A percentile compares a stretch with the other conserved stretches of the same genome.
These are phyloP conservation scores for Chymomyza caudatula DNA, from an alignment of 2,888 invertebrate genomes.

Conservation along the genomic window DNA sequence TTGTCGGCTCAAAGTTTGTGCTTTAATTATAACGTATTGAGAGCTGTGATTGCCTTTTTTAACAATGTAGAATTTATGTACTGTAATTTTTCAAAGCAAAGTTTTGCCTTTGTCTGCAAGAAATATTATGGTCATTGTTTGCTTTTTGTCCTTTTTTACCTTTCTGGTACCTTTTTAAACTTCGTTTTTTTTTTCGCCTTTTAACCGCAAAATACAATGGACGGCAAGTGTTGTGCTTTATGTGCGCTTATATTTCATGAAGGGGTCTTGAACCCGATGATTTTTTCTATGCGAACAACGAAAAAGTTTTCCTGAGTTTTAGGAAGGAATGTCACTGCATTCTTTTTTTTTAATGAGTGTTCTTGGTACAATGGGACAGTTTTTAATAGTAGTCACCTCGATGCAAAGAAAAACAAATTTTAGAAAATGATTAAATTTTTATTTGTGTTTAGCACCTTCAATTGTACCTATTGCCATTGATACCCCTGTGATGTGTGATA, in stretches of 20 bases:
- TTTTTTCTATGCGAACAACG: not conserved
- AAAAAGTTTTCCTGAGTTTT: not conserved
- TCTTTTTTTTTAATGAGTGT: conserved; percentile 54
- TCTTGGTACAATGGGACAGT: conserved; percentile 6
- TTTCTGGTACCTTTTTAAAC: conserved; percentile 20
- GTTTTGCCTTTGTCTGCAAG: conserved; percentile 34
- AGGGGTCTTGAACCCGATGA: not conserved
- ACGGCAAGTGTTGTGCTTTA: conserved; percentile 35
- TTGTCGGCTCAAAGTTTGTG: not conserved
- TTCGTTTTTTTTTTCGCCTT: conserved; percentile 17
- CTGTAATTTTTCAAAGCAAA: conserved; percentile 19
- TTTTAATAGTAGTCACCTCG: not conserved
- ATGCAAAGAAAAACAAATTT: not conserved
- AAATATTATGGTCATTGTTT: conserved; percentile 44
- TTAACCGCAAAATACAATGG: conserved; percentile 14
- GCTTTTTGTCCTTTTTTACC: conserved; percentile 42
- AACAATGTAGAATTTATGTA: conserved; percentile 30
- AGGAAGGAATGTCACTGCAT: conserved; percentile 31
- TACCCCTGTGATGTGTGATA: not conserved
- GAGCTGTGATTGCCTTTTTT: conserved; percentile 15
- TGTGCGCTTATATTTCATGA: conserved; percentile 45
- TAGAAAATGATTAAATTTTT: conserved; percentile 12
- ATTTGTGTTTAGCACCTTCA: not conserved
- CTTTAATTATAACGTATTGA: not conserved
- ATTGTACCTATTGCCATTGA: not conserved